Conservation (phyloP, 2,888 invertebrate species). For the Laspeyria flexula region DNA sequence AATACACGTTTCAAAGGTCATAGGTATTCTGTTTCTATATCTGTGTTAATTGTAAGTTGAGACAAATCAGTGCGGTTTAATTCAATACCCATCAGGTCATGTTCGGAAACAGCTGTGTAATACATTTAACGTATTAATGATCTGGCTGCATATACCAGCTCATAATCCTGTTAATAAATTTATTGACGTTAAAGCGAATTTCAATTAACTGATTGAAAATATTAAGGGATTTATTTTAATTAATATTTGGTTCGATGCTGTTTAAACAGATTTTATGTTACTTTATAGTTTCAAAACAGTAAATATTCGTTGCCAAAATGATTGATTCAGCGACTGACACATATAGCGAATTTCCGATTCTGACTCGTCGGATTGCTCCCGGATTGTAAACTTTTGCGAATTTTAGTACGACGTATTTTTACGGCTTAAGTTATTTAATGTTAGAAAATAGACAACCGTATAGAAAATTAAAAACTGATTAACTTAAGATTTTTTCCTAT, state of each 20-base stretch:
- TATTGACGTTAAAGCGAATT: background rate
- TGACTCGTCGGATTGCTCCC: no score
- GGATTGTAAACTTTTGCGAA: no score
- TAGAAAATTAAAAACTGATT: no score
- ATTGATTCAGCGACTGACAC: background rate
- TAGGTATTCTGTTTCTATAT: constrained; percentile 53
- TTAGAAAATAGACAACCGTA: no score
- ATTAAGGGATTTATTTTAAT: background rate
- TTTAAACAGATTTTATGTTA: background rate
- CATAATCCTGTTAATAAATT: constrained; percentile 2
- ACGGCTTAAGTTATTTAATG: no score
- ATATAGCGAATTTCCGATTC: no score
- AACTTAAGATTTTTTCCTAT: no score
- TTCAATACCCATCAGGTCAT: constrained; percentile 63
- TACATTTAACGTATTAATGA: constrained; percentile 1
- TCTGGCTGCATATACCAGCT: constrained; percentile 4
- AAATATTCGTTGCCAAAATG: background rate
- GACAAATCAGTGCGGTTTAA: constrained; percentile 69
- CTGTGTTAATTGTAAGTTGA: constrained; percentile 65
- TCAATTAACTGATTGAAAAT: background rate
- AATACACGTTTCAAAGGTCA: constrained; percentile 49
- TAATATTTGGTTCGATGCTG: background rate
- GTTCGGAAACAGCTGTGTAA: constrained; percentile 17
- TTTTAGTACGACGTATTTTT: no score
- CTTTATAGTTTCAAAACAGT: no score